phyloP scores from a whole-genome alignment of 2,113 vertebrate species.

The Hydrochoerus hydrochaeris region DNA sequence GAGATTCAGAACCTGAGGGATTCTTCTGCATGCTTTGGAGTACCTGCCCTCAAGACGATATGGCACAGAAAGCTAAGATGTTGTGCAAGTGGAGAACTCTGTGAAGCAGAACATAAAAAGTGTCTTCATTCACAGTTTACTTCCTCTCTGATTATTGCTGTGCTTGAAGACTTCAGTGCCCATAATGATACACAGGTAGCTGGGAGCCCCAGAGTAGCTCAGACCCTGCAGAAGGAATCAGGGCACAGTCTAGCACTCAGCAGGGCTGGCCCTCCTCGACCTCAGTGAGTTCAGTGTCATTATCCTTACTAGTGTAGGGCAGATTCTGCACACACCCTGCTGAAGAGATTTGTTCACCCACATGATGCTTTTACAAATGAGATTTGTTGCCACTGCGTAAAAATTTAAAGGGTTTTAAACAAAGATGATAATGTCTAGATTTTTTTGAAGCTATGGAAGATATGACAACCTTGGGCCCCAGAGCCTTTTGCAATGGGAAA shows the following conservation, averaged over 20 bases:
- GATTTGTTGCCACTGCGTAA: background rate
- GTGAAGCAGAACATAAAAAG: background rate
- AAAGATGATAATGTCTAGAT: background rate
- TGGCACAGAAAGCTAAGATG: background rate
- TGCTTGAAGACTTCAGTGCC: background rate
- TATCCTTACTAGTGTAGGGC: background rate
- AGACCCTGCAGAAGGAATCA: background rate
- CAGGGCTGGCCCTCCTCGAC: background rate
- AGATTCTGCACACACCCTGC: background rate
- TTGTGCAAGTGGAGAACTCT: too few relatives aligned
- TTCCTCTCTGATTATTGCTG: background rate
- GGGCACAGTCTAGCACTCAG: background rate
- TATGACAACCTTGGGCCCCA: background rate
- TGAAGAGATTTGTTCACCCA: background rate
- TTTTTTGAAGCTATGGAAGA: background rate
- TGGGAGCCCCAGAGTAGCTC: background rate
- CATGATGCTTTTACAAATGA: background rate
- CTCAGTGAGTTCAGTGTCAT: background rate
- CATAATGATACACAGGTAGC: background rate
- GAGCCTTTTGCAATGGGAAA: background rate
- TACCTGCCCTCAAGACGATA: rapidly evolving
- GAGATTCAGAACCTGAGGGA: background rate
- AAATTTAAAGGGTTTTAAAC: background rate
- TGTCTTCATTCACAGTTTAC: background rate
- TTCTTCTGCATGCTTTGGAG: background rate